phyloP scores from a whole-genome alignment of 2,888 invertebrate genomes.

The Xestoiulus laeticollis region DNA sequence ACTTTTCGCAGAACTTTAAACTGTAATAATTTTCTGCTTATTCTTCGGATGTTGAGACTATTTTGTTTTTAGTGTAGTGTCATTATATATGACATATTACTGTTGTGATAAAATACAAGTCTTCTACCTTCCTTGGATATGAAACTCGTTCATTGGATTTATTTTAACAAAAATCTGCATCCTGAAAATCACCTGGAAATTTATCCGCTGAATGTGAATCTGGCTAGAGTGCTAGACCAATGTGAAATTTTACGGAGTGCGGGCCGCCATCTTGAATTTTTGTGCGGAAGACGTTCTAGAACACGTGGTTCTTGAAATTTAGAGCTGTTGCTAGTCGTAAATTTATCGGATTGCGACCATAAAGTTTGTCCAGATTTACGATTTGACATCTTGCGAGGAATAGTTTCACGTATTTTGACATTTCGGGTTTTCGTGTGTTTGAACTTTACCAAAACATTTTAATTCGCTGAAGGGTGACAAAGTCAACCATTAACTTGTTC shows the following conservation, averaged over 20 bases:
- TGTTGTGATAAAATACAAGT: not conserved
- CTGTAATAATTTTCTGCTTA: not conserved
- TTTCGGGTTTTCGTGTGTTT: not conserved
- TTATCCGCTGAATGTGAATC: not conserved
- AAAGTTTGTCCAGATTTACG: not conserved
- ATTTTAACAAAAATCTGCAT: no score
- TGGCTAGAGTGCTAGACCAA: not conserved
- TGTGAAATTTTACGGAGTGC: not conserved
- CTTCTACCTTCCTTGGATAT: not conserved
- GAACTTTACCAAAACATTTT: not conserved
- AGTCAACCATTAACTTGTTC: not conserved
- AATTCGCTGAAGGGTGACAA: not conserved
- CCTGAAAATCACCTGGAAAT: not conserved
- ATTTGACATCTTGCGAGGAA: not conserved
- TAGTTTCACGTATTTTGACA: not conserved
- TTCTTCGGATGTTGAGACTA: no score
- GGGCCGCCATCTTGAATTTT: conserved; percentile 11
- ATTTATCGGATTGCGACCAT: not conserved
- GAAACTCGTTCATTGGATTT: not conserved
- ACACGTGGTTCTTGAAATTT: not conserved
- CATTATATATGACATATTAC: no score
- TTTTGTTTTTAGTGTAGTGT: no score
- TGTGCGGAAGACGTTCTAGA: not conserved
- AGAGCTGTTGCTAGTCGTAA: not conserved
- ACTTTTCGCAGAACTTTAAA: not conserved